A percentile compares a stretch with the other conserved stretches of the same genome.
These are phyloP conservation scores for Eudasyphora cyanicolor DNA, from an alignment of 2,888 invertebrate genomes.

Conservation along the genomic window DNA sequence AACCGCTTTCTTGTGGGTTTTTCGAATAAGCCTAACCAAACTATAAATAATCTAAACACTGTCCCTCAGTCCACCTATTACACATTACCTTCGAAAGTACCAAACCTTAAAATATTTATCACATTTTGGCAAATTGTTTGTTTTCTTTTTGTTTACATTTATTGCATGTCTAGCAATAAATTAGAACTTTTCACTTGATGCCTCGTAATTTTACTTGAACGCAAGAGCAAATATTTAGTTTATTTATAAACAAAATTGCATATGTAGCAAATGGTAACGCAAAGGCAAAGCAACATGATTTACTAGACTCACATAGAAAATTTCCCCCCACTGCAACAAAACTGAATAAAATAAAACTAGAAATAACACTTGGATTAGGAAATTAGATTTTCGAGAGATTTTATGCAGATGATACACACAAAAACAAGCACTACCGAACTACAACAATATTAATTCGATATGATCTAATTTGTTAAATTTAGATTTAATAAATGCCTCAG, in stretches of 20 bases:
- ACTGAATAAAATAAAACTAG: background rate
- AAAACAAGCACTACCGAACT: background rate
- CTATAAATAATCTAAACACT: no score
- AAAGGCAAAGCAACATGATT: slow-evolving; percentile 4
- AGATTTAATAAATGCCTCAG: background rate
- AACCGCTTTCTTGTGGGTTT: no score
- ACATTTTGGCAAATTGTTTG: background rate
- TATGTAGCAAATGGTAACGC: background rate
- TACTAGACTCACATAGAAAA: background rate
- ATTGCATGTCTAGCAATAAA: background rate
- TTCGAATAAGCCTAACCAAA: no score
- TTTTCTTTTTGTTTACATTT: background rate
- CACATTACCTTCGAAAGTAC: no score
- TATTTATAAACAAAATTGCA: slow-evolving; percentile 23
- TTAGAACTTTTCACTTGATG: slow-evolving; percentile 7
- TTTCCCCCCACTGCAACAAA: background rate
- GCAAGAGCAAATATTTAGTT: background rate
- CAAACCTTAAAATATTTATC: no score
- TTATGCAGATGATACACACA: background rate
- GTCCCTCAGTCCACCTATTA: no score
- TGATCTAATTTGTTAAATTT: slow-evolving; percentile 12
- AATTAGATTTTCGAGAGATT: background rate
- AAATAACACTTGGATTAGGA: background rate
- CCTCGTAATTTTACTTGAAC: slow-evolving; percentile 5
- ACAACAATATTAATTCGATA: background rate